These are phyloP conservation scores for Conus betulinus DNA, from an alignment of 1,140 invertebrate genomes.

Conservation along the genomic window DNA sequence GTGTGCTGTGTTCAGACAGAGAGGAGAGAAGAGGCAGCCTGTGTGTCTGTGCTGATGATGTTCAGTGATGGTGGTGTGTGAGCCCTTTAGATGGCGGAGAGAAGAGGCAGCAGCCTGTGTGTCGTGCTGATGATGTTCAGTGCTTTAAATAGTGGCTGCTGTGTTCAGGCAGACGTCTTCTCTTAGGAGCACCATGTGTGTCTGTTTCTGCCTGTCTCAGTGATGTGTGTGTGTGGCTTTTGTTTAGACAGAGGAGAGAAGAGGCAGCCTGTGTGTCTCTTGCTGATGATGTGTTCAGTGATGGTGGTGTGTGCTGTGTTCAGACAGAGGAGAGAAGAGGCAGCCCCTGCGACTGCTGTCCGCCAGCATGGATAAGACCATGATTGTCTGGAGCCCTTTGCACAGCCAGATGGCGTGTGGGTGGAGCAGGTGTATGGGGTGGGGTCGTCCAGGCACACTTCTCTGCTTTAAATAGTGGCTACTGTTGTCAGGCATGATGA, in stretches of 20 bases:
- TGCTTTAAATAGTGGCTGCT: too few species aligned
- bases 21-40: slow-evolving; percentile 54
- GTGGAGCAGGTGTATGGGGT: slow-evolving; percentile 80
- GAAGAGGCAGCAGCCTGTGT: slow-evolving; percentile 63
- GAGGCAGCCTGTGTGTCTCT: slow-evolving; percentile 51
- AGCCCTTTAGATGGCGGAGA: slow-evolving; percentile 32
- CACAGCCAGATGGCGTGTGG: slow-evolving; percentile 83
- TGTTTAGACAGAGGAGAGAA: slow-evolving; percentile 28
- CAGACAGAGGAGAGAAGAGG: slow-evolving; percentile 38
- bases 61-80: too few species aligned
- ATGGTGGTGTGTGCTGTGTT: background rate
- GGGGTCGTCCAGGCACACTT: too few species aligned
- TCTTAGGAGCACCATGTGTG: too few species aligned
- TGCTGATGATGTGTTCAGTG: too few species aligned
- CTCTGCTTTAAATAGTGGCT: too few species aligned
- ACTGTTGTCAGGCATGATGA: too few species aligned
- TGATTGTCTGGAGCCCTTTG: slow-evolving; percentile 90
- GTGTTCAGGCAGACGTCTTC: too few species aligned
- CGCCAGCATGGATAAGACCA: slow-evolving; percentile 94
- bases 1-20: slow-evolving; percentile 36
- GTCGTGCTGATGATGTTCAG: too few species aligned
- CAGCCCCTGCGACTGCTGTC: slow-evolving; percentile 83
- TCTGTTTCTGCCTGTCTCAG: too few species aligned
- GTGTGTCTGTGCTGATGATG: too few species aligned
- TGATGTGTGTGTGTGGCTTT: background rate